Evolutionary conservation across 2,113 vertebrate species (phyloP).

Genomic region (Eretmochelys imbricata): DNA sequence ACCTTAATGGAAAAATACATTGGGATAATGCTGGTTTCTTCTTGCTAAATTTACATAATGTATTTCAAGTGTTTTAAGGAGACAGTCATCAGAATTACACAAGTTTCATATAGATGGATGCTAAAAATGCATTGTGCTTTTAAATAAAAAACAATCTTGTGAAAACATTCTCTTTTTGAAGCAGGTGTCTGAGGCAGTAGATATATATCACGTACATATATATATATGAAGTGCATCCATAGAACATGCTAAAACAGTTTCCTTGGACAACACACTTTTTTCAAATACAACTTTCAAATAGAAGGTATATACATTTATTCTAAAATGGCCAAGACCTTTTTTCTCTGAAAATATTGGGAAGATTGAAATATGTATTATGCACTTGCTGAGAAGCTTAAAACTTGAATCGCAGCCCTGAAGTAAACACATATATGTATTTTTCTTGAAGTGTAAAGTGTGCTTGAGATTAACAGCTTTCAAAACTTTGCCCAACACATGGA

Average conservation of each 20-base stretch:
- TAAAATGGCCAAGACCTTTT: slow-evolving; percentile 5
- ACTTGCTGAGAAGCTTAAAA: background rate
- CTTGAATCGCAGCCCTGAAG: background rate
- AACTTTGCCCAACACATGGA: background rate
- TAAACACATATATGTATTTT: slow-evolving; percentile 34
- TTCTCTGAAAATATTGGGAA: slow-evolving; percentile 38
- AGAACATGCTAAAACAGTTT: slow-evolving; percentile 56
- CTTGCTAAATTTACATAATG: slow-evolving; percentile 11
- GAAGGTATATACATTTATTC: slow-evolving; percentile 60
- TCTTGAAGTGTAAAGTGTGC: slow-evolving; percentile 26
- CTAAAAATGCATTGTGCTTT: background rate
- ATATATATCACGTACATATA: background rate
- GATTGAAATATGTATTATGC: background rate
- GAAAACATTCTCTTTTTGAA: slow-evolving; percentile 9
- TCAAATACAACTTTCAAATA: slow-evolving; percentile 38
- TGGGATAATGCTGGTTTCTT: background rate
- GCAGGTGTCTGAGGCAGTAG: slow-evolving; percentile 30
- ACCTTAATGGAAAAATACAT: background rate
- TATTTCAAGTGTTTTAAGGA: slow-evolving; percentile 40
- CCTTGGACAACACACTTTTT: slow-evolving; percentile 57
- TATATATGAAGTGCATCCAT: slow-evolving; percentile 49
- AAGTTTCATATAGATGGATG: slow-evolving; percentile 19
- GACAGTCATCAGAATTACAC: slow-evolving; percentile 33
- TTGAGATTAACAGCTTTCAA: slow-evolving; percentile 22
- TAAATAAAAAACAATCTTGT: slow-evolving; percentile 16